phyloP scores from a whole-genome alignment of 2,888 invertebrate genomes.

The Pollenia amentaria region DNA sequence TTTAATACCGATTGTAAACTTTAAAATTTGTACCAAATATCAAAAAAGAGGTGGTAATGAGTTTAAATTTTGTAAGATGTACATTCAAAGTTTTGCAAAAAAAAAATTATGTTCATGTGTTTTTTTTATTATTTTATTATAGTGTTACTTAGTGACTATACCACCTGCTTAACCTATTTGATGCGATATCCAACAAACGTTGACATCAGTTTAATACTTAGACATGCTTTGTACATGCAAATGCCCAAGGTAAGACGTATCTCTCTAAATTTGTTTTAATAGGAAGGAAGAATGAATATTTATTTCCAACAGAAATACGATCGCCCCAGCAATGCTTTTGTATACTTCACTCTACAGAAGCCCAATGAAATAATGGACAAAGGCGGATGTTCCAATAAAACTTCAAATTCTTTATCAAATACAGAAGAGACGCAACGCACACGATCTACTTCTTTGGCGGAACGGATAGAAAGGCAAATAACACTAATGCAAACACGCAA shows the following conservation, averaged over 20 bases:
- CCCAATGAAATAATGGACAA: background rate
- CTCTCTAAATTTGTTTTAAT: background rate
- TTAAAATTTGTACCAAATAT: too few species aligned
- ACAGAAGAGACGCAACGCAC: conserved; percentile 44
- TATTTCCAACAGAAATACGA: conserved; percentile 79
- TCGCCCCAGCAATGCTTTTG: conserved; percentile 82
- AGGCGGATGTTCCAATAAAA: conserved; percentile 29
- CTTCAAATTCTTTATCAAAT: conserved; percentile 3
- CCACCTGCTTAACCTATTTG: conserved; percentile 87
- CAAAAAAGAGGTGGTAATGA: too few species aligned
- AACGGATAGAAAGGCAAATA: conserved; percentile 79
- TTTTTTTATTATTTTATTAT: conserved; percentile 48
- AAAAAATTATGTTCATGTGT: too few species aligned
- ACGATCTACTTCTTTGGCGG: conserved; percentile 68
- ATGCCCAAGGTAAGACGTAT: conserved; percentile 82
- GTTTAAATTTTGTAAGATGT: too few species aligned
- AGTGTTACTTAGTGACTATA: conserved; percentile 88
- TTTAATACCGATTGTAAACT: too few species aligned
- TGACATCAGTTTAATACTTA: conserved; percentile 87
- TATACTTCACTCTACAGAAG: conserved; percentile 76
- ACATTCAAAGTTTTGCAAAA: too few species aligned
- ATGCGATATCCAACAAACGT: conserved; percentile 89
- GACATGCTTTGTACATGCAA: conserved; percentile 86
- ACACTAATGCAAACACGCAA: conserved; percentile 79
- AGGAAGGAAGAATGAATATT: background rate